Evolutionary conservation across 2,113 vertebrate genomes (phyloP), one percentile per base, ranked within the genome.

Genomic region (Dicentrarchus labrax): DNA sequence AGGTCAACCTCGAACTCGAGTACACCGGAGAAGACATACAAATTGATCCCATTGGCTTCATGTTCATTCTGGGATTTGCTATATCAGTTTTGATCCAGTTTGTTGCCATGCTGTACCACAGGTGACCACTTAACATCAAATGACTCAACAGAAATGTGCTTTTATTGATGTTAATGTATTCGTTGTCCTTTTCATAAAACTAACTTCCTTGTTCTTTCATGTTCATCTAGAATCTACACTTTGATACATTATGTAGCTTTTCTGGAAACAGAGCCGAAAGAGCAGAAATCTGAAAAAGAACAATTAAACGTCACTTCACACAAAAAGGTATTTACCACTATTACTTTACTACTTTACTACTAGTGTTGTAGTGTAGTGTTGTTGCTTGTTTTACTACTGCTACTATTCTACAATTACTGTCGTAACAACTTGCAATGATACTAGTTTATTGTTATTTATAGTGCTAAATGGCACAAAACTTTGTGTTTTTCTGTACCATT

Each of bases 161-260:
- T 54, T 16, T 2, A 61, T 57, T 16, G 11, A 50, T n/a, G 16
- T 50, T 60, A 8, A 22, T 1, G 5, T 19, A 11, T n/a, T 11
- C 0, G 6, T 45, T 16, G 5, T 2, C 19, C 2, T 43, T 41
- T n/a, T 12, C 8, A 5, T 36, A 19, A 43, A 13, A 45, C 13
- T 70, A 43, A 68, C 15, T 0, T 19, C 59, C 2, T 36, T 72
- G 15, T 51, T 47, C 2, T 30, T 30, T 39, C 62, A n/a, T 79
- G 11, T 86, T 30, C 30, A 9, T 79, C 10, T 48, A 94, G 93
- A 86, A 8, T 92, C 22, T 62, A 59, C 82, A 94, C 92, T 4
- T 54, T 93, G 66, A 91, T 93, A 66, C 91, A 94, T 72, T 92
- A 83, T n/a, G 81, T 94, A 0, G 90, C 93, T 22, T 94, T 92